phyloP scores from a whole-genome alignment of 2,888 invertebrate genomes.

The Trissoscelio sp. region DNA sequence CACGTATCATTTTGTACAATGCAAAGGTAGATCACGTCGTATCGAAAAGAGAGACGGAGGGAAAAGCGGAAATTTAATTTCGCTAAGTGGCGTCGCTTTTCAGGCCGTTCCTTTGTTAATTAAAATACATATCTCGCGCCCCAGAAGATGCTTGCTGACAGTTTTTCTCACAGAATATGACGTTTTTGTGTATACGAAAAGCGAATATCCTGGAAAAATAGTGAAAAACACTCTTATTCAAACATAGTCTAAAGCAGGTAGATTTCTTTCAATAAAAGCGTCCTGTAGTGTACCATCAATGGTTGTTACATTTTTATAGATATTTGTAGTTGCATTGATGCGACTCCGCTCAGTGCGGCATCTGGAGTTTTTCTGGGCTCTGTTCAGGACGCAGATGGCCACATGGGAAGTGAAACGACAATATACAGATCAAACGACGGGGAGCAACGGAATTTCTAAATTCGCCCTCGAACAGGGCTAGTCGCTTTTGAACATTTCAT shows the following conservation, averaged over 20 bases:
- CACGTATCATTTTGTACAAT: conserved; percentile 11
- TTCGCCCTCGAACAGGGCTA: background rate
- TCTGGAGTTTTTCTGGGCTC: conserved; percentile 3
- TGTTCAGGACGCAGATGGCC: conserved; percentile 14
- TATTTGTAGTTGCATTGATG: conserved; percentile 9
- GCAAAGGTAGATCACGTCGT: background rate
- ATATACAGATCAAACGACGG: conserved; percentile 9
- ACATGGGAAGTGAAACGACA: conserved; percentile 12
- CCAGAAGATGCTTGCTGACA: background rate
- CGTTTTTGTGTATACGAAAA: background rate
- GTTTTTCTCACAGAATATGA: background rate
- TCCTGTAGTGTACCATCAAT: background rate
- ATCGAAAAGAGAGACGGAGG: background rate
- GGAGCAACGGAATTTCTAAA: background rate
- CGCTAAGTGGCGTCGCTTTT: conserved; percentile 18
- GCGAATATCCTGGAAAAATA: conserved; percentile 8
- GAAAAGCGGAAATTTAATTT: conserved; percentile 13
- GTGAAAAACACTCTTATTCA: background rate
- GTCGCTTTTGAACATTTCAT: conserved; percentile 6
- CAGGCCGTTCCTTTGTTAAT: conserved; percentile 8
- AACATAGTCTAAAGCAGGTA: background rate
- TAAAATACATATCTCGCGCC: background rate
- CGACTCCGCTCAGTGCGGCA: background rate
- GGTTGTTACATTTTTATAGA: conserved; percentile 3
- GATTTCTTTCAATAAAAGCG: background rate